Base-by-base conservation (phyloP, 2,797 vertebrate species). In the Anolis apletophallus region DNA sequence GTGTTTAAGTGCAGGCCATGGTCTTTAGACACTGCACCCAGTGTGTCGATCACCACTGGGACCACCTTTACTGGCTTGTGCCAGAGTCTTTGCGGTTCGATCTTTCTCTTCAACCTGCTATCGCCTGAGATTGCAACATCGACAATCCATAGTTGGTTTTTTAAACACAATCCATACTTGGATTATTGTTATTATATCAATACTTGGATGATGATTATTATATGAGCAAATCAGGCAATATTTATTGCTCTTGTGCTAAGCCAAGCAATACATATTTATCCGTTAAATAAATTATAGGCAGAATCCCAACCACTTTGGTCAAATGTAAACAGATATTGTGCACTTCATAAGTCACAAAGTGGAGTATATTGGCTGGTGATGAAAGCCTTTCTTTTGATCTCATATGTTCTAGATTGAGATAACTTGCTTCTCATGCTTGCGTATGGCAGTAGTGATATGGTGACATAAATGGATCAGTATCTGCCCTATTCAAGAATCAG, bases 281-380 rank as follows among this genome's bases (percentile, higher is more conserved):
- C 76, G 52, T 76, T 81, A 54, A 67, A 29, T 81, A n/a, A n/a
- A 81, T 81, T 64, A 55, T 55, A 1, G 5, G 23, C 79, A 80
- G 50, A 11, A 1, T 55, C 84, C 26, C 72, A 36, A 52, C 83
- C 86, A 83, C 54, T 71, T 83, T 90, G 87, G 10, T 55, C 87
- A 75, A 16, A 0, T 54, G 34, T 80, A 82, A 57, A 0, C 34
- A 91, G 87, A 87, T 86, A 84, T 86, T 40, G 40, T 40, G 59
- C 78, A 46, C 80, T 50, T 46, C 32, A 0, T 74, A 89, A 85
- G 87, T 80, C 86, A 80, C 74, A 68, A 88, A 54, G 83, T 6
- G 50, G 78, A 84, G 21, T 86, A 74, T 91, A 69, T 80, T 88
- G 76, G 29, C 81, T 75, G 80, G 88, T 88, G 84, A 50, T 0